These are phyloP conservation scores for Heliconius sara DNA, from an alignment of 2,888 invertebrate genomes.

Conservation along the genomic window DNA sequence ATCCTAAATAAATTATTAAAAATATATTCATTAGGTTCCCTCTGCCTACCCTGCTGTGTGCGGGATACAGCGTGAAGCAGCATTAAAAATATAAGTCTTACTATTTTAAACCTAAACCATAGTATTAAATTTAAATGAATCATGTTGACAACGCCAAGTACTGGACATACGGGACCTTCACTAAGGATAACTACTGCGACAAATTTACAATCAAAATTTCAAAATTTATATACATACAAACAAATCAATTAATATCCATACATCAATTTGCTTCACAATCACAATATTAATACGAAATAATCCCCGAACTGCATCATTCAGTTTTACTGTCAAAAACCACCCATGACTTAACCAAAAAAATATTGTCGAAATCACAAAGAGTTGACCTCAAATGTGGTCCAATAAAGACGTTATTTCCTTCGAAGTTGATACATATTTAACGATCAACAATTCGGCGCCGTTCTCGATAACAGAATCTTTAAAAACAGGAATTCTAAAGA, in stretches of 20 bases:
- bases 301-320: conserved; percentile 2
- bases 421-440: conserved; percentile 47
- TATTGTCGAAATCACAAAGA: conserved; percentile 28
- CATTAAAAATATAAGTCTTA: too few species aligned
- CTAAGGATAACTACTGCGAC: background rate
- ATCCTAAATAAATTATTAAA: background rate
- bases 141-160: too few species aligned
- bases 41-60: too few species aligned
- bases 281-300: background rate
- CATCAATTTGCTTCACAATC: background rate
- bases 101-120: too few species aligned
- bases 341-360: background rate
- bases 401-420: conserved; percentile 45
- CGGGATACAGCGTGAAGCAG: too few species aligned
- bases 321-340: conserved; percentile 17
- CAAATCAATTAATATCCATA: conserved; percentile 11
- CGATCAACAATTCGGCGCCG: conserved; percentile 55
- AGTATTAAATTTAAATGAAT: too few species aligned
- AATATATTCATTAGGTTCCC: too few species aligned
- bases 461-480: conserved; percentile 61
- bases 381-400: conserved; percentile 32
- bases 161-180: too few species aligned
- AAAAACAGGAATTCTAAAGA: conserved; percentile 67
- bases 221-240: background rate
- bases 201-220: background rate